phyloP scores from a whole-genome alignment of 1,140 invertebrate species.

The Vanessa atalanta region DNA sequence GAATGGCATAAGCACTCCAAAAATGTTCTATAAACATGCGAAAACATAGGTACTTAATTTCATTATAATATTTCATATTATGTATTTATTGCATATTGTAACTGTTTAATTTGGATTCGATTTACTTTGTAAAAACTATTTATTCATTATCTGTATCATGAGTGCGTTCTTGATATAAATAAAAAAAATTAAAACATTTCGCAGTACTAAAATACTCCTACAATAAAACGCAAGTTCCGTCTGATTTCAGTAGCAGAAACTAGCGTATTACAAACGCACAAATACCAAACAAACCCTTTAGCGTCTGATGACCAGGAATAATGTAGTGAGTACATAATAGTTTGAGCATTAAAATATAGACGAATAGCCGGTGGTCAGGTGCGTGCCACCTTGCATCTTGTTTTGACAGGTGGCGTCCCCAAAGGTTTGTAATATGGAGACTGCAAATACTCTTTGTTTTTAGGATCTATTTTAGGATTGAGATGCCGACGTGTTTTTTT shows the following conservation, averaged over 20 bases:
- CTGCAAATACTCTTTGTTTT: conserved; percentile 51
- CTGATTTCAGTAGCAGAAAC: not conserved
- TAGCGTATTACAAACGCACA: not conserved
- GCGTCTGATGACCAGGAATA: conserved; percentile 6
- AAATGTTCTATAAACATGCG: no score
- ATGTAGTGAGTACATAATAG: conserved; percentile 7
- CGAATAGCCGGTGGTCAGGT: conserved; percentile 47
- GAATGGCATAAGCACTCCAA: no score
- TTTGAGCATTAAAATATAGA: conserved; percentile 24
- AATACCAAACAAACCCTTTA: conserved; percentile 5
- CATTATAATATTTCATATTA: no score
- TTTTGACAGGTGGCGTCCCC: conserved; percentile 61
- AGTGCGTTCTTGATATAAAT: no score
- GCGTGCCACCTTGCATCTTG: conserved; percentile 57
- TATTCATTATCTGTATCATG: no score
- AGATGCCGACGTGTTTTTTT: conserved; percentile 20
- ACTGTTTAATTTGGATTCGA: no score
- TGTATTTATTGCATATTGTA: no score
- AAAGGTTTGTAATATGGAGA: conserved; percentile 45
- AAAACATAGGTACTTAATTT: no score
- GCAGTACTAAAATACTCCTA: no score
- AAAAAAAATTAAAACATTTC: no score
- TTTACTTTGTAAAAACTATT: no score
- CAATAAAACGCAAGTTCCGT: no score
- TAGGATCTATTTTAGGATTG: conserved; percentile 49